Conservation (phyloP, 2,888 invertebrate genomes). For the Tupiocoris notatus region DNA sequence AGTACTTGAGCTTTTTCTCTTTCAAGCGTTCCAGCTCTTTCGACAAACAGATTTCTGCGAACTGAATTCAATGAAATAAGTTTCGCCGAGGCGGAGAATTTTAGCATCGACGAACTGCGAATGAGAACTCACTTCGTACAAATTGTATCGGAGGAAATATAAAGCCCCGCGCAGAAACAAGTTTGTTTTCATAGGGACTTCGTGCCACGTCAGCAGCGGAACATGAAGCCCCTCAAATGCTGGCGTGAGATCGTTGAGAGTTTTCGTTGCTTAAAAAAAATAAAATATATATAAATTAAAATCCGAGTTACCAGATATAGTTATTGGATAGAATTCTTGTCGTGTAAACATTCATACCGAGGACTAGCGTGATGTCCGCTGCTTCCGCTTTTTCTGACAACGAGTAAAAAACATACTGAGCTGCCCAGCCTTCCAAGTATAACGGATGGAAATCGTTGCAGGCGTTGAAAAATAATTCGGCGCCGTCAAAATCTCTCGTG, state of each 20-base stretch:
- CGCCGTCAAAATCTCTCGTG: constrained; percentile 44
- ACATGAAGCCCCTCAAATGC: constrained; percentile 14
- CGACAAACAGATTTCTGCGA: constrained; percentile 47
- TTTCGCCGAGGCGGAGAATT: no score
- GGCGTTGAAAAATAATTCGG: constrained; percentile 47
- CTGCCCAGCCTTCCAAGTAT: constrained; percentile 46
- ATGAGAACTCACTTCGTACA: constrained; percentile 43
- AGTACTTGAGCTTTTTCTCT: constrained; percentile 22
- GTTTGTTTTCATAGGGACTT: constrained; percentile 20
- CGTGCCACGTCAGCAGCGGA: constrained; percentile 36
- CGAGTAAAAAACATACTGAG: constrained; percentile 46
- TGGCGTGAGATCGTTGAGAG: constrained; percentile 14
- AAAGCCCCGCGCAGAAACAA: constrained; percentile 37
- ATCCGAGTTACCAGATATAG: no score
- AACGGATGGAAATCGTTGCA: constrained; percentile 44
- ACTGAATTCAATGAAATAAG: constrained; percentile 32
- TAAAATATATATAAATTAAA: no score
- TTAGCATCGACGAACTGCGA: no score
- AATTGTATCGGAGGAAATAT: constrained; percentile 44
- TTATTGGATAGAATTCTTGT: no score
- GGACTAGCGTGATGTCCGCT: constrained; percentile 42
- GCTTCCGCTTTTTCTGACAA: constrained; percentile 43
- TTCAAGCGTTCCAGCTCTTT: constrained; percentile 42
- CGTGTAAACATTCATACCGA: no score
- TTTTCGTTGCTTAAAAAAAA: constrained; percentile 13